Percentiles rank a stretch among this genome's conserved stretches.
phyloP scores from a whole-genome alignment of 2,888 invertebrate species.

The Blera fallax region DNA sequence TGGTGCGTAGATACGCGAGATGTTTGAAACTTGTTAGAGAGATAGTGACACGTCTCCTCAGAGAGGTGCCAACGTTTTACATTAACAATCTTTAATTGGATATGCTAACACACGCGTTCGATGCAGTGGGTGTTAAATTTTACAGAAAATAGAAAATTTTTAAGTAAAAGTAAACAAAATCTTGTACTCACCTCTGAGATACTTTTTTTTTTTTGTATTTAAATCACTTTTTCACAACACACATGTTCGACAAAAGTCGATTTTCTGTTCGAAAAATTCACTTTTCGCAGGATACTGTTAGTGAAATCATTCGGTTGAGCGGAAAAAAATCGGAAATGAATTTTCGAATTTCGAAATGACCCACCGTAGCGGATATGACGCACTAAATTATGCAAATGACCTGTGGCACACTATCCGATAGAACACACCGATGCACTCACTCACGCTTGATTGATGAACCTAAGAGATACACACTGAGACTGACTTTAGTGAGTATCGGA shows the following conservation, averaged over 20 bases:
- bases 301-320: neutral
- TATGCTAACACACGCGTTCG: neutral
- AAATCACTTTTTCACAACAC: conserved; percentile 31
- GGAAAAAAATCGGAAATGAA: conserved; percentile 32
- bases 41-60: conserved; percentile 8
- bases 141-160: neutral
- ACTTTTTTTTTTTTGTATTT: neutral
- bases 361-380: conserved; percentile 67
- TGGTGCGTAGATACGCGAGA: conserved; percentile 55
- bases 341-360: conserved; percentile 31
- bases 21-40: conserved; percentile 22
- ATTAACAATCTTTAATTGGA: conserved; percentile 40
- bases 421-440: conserved; percentile 65
- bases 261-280: conserved; percentile 28
- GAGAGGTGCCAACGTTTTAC: conserved; percentile 13
- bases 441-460: conserved; percentile 72
- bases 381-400: conserved; percentile 67
- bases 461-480: conserved; percentile 70
- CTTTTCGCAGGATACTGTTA: neutral
- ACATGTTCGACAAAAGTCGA: conserved; percentile 52
- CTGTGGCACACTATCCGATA: conserved; percentile 18
- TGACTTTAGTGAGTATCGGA: conserved; percentile 60
- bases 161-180: conserved; percentile 27
- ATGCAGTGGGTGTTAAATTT: conserved; percentile 21
- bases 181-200: conserved; percentile 54